Percentiles rank a stretch among this genome's conserved stretches.
phyloP scores from a whole-genome alignment of 2,113 vertebrate species.

The Tyrannus savana region DNA sequence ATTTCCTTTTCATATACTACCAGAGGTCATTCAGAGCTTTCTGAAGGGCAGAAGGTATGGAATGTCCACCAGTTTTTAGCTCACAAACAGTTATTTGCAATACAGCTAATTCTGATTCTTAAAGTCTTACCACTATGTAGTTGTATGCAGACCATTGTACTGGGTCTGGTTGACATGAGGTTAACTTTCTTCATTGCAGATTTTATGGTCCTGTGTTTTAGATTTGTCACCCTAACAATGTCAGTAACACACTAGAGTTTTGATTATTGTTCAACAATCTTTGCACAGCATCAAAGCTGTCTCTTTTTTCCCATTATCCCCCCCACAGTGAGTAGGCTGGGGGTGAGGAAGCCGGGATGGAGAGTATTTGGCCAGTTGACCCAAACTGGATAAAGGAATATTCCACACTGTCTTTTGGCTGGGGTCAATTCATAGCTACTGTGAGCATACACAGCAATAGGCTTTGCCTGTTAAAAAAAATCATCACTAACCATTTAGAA shows the following conservation, averaged over 20 bases:
- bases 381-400: background rate
- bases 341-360: background rate
- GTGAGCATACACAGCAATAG: background rate
- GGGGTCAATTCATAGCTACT: background rate
- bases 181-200: background rate
- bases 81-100: background rate
- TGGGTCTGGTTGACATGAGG: background rate
- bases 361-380: background rate
- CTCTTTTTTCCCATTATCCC: background rate
- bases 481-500: background rate
- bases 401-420: background rate
- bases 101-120: background rate
- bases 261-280: background rate
- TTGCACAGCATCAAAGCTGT: background rate
- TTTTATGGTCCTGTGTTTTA: fast-evolving
- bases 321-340: background rate
- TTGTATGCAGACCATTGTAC: fast-evolving
- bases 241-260: background rate
- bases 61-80: background rate
- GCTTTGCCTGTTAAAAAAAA: background rate
- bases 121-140: no score
- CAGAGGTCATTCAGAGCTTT: background rate
- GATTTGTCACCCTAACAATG: background rate
- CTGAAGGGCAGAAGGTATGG: background rate
- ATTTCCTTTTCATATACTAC: fast-evolving